phyloP scores from a whole-genome alignment of 2,113 vertebrate species.

The Crotalus viridis region DNA sequence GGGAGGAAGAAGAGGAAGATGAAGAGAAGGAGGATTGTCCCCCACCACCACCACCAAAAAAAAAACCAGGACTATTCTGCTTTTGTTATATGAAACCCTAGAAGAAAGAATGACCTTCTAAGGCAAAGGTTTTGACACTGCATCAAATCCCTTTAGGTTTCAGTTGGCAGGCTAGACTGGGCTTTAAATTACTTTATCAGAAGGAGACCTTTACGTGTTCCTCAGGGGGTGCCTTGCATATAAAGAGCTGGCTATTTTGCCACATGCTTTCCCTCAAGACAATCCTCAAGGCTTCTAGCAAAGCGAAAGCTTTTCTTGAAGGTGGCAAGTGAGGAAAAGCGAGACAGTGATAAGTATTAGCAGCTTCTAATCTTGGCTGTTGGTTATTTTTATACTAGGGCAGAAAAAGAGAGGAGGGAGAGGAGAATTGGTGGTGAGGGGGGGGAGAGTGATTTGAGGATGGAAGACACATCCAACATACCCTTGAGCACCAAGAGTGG shows the following conservation, averaged over 20 bases:
- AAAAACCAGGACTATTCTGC: conserved; percentile 49
- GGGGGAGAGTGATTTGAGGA: not conserved
- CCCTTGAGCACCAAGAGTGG: not conserved
- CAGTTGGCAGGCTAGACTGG: conserved; percentile 83
- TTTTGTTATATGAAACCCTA: conserved; percentile 90
- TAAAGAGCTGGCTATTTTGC: conserved; percentile 78
- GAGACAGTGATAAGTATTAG: not conserved
- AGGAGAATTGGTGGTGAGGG: not conserved
- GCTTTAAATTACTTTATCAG: conserved; percentile 93
- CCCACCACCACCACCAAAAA: not conserved
- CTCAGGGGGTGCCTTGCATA: conserved; percentile 77
- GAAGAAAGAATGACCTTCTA: conserved; percentile 86
- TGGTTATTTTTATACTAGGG: conserved; percentile 27
- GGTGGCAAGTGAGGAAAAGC: not conserved
- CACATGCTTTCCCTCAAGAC: conserved; percentile 78
- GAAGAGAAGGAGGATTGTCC: not conserved
- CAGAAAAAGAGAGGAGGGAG: not conserved
- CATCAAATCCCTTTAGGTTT: conserved; percentile 97
- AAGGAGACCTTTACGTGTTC: conserved; percentile 77
- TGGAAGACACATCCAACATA: not conserved
- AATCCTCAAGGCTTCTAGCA: conserved; percentile 79
- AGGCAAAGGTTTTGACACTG: conserved; percentile 97
- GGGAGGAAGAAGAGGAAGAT: not conserved
- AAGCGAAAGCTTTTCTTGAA: conserved; percentile 71
- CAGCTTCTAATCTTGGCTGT: not conserved